phyloP scores from a whole-genome alignment of 2,113 vertebrate genomes.

The Gracilinanus agilis region DNA sequence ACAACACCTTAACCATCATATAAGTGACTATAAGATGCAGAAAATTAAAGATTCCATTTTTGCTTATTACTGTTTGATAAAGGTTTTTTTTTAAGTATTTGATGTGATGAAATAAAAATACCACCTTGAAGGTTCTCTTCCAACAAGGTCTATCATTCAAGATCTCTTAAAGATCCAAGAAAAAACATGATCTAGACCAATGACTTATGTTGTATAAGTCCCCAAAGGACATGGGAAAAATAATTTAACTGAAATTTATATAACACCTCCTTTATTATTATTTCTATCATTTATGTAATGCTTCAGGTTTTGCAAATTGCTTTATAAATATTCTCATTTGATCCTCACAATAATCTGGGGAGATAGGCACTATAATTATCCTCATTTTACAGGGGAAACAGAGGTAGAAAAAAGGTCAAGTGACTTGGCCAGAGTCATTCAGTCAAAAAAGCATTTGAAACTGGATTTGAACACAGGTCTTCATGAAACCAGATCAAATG shows the following conservation, averaged over 20 bases:
- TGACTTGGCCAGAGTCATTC: neutral
- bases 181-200: neutral
- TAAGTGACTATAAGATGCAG: neutral
- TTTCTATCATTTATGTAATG: neutral
- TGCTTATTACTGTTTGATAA: neutral
- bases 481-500: neutral
- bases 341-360: neutral
- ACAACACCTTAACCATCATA: neutral
- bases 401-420: neutral
- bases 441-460: neutral
- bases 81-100: neutral
- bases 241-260: neutral
- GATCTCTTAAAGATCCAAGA: neutral
- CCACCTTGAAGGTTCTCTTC: neutral
- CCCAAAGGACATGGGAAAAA: neutral
- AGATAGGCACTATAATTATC: neutral
- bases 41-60: neutral
- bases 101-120: neutral
- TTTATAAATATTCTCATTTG: neutral
- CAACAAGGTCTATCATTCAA: neutral
- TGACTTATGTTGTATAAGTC: neutral
- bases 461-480: neutral
- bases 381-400: neutral
- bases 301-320: neutral
- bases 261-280: neutral